A percentile compares a stretch with the other conserved stretches of the same genome.
Evolutionary conservation across 2,888 invertebrate species (phyloP).

Genomic region (Pharmacophagus antenor): DNA sequence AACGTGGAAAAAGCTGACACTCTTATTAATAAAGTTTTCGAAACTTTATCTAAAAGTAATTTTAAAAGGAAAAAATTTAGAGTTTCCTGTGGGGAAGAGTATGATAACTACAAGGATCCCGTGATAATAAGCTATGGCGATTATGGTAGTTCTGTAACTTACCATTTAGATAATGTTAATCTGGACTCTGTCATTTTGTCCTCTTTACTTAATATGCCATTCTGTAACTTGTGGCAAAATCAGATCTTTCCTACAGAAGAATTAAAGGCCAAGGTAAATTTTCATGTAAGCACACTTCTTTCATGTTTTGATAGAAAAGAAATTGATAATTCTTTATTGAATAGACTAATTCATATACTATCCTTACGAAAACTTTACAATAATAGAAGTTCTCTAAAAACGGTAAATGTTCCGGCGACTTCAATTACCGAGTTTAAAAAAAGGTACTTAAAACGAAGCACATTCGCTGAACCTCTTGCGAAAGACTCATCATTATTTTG

Average conservation of each 20-base stretch:
- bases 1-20: conserved; percentile 51
- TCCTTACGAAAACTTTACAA: conserved; percentile 66
- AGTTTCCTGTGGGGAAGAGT: conserved; percentile 63
- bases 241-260: conserved; percentile 46
- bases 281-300: conserved; percentile 63
- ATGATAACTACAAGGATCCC: conserved; percentile 60
- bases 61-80: conserved; percentile 55
- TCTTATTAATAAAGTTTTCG: conserved; percentile 57
- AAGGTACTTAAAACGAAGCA: conserved; percentile 63
- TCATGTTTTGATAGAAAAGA: conserved; percentile 67
- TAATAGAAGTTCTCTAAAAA: conserved; percentile 66
- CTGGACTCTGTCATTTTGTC: conserved; percentile 56
- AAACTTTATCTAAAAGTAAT: conserved; percentile 54
- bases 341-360: conserved; percentile 61
- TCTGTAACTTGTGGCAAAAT: conserved; percentile 57
- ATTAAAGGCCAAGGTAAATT: conserved; percentile 62
- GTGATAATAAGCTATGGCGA: conserved; percentile 63
- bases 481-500: conserved; percentile 42
- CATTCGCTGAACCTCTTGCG: conserved; percentile 60
- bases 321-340: conserved; percentile 61
- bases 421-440: conserved; percentile 65
- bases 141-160: conserved; percentile 56
- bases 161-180: conserved; percentile 64
- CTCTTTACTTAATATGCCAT: conserved; percentile 58
- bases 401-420: conserved; percentile 45